A percentile compares a stretch with the other conserved stretches of the same genome.
These are phyloP conservation scores for Drosophila basisetae DNA, from an alignment of 2,888 invertebrate genomes.

Conservation along the genomic window DNA sequence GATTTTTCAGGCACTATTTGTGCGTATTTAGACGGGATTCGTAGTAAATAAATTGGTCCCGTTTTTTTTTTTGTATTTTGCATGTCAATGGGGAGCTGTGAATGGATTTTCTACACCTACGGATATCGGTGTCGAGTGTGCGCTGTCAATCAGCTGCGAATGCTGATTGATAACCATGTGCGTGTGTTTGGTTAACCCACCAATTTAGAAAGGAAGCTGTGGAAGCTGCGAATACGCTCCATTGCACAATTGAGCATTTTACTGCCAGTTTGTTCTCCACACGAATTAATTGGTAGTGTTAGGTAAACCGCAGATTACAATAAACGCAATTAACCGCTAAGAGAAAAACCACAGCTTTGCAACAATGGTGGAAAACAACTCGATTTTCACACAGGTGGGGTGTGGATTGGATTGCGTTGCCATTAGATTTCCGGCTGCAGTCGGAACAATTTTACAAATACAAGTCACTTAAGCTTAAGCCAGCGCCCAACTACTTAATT, in stretches of 20 bases:
- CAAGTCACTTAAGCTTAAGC: constrained; percentile 44
- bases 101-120: constrained; percentile 73
- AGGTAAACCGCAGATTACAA: constrained; percentile 55
- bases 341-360: constrained; percentile 9
- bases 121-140: constrained; percentile 44
- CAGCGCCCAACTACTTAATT: constrained; percentile 54
- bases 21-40: constrained; percentile 42
- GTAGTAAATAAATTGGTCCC: constrained; percentile 12
- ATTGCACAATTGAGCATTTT: constrained; percentile 43
- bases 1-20: constrained; percentile 64
- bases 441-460: constrained; percentile 21
- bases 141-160: constrained; percentile 60
- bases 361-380: constrained; percentile 41
- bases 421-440: constrained; percentile 39
- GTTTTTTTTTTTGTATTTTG: constrained; percentile 35
- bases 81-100: constrained; percentile 15
- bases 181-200: constrained; percentile 40
- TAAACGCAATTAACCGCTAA: constrained; percentile 24
- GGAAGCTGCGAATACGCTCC: not conserved
- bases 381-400: constrained; percentile 14
- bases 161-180: constrained; percentile 75
- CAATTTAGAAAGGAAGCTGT: constrained; percentile 73
- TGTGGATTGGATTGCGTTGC: constrained; percentile 18
- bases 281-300: constrained; percentile 42
- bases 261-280: not conserved